phyloP scores from a whole-genome alignment of 2,797 vertebrate species.

The Diplodus puntazzo region DNA sequence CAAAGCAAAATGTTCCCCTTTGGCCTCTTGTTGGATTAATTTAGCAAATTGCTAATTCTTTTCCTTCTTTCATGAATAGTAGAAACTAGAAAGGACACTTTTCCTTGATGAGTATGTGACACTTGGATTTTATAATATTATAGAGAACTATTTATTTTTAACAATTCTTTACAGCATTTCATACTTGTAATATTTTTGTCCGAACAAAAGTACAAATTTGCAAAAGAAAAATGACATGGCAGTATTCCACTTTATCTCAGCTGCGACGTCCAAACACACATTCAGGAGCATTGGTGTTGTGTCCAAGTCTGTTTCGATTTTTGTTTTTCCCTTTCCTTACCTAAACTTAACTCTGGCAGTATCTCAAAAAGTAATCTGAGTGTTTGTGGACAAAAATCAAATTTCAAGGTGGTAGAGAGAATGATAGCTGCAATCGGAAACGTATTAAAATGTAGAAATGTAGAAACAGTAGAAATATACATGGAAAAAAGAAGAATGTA shows the following conservation, averaged over 20 bases:
- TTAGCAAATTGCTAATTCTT: neutral
- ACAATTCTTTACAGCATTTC: neutral
- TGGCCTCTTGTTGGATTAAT: neutral
- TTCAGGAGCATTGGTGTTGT: neutral
- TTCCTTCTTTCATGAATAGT: neutral
- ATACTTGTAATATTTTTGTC: neutral
- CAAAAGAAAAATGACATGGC: neutral
- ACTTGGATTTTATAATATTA: neutral
- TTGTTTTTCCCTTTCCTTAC: neutral
- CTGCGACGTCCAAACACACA: neutral
- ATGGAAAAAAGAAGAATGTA: neutral
- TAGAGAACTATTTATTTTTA: neutral
- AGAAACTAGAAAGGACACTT: neutral
- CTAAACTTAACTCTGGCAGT: neutral
- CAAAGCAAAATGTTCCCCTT: neutral
- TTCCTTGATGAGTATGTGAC: neutral
- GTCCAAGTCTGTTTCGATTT: neutral
- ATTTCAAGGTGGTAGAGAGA: neutral
- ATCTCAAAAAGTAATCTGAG: neutral
- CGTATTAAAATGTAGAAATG: neutral
- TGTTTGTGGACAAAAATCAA: no score
- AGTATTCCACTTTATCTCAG: neutral
- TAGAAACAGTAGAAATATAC: neutral
- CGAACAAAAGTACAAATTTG: neutral
- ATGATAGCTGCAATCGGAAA: neutral